These are phyloP conservation scores for Corbicula japonica DNA, from an alignment of 2,888 invertebrate genomes.

Conservation along the genomic window DNA sequence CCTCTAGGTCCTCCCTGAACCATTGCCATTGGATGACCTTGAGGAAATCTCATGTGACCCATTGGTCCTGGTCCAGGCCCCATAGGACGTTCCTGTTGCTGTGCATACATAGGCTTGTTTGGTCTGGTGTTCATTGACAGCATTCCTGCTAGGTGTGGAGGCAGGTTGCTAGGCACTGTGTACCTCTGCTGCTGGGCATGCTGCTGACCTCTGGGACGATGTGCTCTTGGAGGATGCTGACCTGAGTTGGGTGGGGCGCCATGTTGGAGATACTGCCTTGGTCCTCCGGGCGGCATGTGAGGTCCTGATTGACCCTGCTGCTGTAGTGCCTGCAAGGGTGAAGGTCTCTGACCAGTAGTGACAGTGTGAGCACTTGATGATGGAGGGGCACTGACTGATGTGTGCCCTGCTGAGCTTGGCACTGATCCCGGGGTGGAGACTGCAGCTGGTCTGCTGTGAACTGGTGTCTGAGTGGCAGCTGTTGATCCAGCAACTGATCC, in stretches of 20 bases:
- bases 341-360: slow-evolving; percentile 27
- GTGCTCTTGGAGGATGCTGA: slow-evolving; percentile 39
- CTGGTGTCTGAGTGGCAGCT: slow-evolving; percentile 49
- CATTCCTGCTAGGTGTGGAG: slow-evolving; percentile 65
- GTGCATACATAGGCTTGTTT: slow-evolving; percentile 51
- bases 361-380: slow-evolving; percentile 4
- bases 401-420: slow-evolving; percentile 6
- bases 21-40: slow-evolving; percentile 47
- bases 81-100: slow-evolving; percentile 56
- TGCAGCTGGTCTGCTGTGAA: slow-evolving; percentile 16
- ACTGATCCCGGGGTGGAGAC: not conserved
- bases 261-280: slow-evolving; percentile 48
- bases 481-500: slow-evolving; percentile 29
- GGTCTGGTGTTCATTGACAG: slow-evolving; percentile 50
- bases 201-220: slow-evolving; percentile 46
- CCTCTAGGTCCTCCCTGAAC: slow-evolving; percentile 49
- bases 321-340: slow-evolving; percentile 27
- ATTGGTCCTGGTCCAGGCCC: slow-evolving; percentile 25
- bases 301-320: slow-evolving; percentile 25
- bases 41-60: slow-evolving; percentile 58
- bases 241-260: slow-evolving; percentile 12
- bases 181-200: slow-evolving; percentile 58
- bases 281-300: slow-evolving; percentile 41
- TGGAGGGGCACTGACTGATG: not conserved
- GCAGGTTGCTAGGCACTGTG: slow-evolving; percentile 66